Conservation (phyloP, 2,797 vertebrate genomes). For the Ptychadena robeensis region DNA sequence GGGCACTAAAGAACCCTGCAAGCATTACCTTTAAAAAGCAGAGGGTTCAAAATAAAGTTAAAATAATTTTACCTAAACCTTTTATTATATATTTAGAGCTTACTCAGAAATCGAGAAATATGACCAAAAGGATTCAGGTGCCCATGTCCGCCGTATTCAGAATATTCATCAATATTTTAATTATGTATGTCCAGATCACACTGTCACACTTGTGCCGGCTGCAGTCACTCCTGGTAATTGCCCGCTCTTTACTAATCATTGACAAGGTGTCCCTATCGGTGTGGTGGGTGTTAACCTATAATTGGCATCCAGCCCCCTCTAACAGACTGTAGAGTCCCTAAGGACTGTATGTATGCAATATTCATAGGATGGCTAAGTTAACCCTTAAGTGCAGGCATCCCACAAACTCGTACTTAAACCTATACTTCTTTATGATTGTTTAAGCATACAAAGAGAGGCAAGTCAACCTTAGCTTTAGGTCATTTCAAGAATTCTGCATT, state of each 20-base stretch:
- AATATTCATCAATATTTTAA: constrained; percentile 6
- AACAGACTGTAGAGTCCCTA: constrained; percentile 31
- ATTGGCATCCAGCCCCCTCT: constrained; percentile 47
- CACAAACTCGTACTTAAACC: background rate
- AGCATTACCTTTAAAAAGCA: no score
- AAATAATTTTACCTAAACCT: background rate
- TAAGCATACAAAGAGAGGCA: no score
- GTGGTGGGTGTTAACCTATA: constrained; percentile 53
- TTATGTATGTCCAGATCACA: constrained; percentile 11
- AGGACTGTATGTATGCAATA: constrained; percentile 23
- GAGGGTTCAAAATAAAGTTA: no score
- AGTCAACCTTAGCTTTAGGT: no score
- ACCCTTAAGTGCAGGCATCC: constrained; percentile 13
- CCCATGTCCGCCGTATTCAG: background rate
- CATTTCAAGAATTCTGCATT: no score
- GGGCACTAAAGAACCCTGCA: no score
- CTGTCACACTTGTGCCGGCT: constrained; percentile 8
- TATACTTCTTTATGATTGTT: no score
- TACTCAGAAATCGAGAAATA: background rate
- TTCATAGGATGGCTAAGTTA: constrained; percentile 38
- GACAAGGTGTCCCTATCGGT: constrained; percentile 46
- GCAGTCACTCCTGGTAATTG: constrained; percentile 55
- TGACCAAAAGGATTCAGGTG: background rate
- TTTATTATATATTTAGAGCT: background rate
- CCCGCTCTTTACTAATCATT: constrained; percentile 33